phyloP scores from a whole-genome alignment of 2,113 vertebrate genomes.

The Festucalex cinctus region DNA sequence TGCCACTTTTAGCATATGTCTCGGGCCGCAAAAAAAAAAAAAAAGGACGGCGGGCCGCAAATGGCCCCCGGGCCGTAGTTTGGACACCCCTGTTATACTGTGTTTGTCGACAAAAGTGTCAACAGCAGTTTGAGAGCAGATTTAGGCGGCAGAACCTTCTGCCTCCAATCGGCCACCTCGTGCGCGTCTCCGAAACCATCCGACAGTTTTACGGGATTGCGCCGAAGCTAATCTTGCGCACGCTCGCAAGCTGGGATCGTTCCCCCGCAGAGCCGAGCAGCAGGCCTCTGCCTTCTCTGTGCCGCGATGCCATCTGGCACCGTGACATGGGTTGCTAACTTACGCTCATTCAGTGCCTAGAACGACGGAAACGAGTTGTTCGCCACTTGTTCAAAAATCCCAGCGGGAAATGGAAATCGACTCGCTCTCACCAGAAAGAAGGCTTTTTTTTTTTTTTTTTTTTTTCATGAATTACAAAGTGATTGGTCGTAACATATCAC shows the following conservation, averaged over 20 bases:
- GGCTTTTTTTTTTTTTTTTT: too few relatives aligned
- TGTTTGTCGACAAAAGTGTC: not conserved
- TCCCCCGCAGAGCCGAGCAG: constrained; percentile 38
- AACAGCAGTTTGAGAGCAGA: constrained; percentile 7
- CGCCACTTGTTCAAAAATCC: not conserved
- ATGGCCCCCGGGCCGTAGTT: too few relatives aligned
- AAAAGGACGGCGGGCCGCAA: too few relatives aligned
- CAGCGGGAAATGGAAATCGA: not conserved
- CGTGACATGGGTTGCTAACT: constrained; percentile 41
- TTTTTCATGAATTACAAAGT: not conserved
- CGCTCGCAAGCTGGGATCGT: constrained; percentile 11
- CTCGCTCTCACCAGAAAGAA: not conserved
- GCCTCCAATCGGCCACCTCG: not conserved
- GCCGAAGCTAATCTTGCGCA: constrained; percentile 28
- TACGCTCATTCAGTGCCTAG: constrained; percentile 27
- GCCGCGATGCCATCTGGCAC: constrained; percentile 53
- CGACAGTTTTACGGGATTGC: constrained; percentile 21
- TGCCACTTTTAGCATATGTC: too few relatives aligned
- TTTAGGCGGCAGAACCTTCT: constrained; percentile 14
- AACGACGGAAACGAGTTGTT: not conserved
- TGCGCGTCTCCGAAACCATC: not conserved
- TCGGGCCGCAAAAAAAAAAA: too few relatives aligned
- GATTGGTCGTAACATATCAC: not conserved
- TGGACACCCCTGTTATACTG: too few relatives aligned
- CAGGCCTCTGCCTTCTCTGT: constrained; percentile 40